These are phyloP conservation scores for Linurgus olivaceus DNA, from an alignment of 2,797 vertebrate genomes.

Conservation along the genomic window DNA sequence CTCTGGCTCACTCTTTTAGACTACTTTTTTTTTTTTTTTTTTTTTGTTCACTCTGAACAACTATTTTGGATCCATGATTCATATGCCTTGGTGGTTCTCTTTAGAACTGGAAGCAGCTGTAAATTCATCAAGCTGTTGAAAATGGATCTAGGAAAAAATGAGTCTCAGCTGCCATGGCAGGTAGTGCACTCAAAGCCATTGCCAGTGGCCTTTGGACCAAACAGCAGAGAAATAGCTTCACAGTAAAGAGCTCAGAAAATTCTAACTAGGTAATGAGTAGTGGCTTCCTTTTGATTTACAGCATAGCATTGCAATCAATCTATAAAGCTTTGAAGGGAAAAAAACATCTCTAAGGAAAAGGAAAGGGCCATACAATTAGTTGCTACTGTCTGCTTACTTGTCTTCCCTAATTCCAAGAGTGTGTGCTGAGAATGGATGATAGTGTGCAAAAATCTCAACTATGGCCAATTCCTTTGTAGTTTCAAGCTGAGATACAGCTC, in stretches of 20 bases:
- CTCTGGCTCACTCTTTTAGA: not conserved
- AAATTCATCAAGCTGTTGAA: constrained; percentile 59
- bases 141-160: constrained; percentile 16
- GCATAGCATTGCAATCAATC: constrained; percentile 74
- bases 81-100: constrained; percentile 47
- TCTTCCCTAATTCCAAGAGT: constrained; percentile 40
- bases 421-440: constrained; percentile 56
- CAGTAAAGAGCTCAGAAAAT: constrained; percentile 75
- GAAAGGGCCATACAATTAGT: constrained; percentile 58
- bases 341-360: constrained; percentile 54
- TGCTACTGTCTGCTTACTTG: constrained; percentile 29
- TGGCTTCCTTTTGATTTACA: constrained; percentile 81
- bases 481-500: not conserved
- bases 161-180: constrained; percentile 69
- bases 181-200: constrained; percentile 72
- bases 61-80: constrained; percentile 22
- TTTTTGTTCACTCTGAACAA: not conserved
- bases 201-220: constrained; percentile 85
- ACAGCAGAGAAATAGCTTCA: constrained; percentile 78
- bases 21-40: not conserved
- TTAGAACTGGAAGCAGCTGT: constrained; percentile 34
- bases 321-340: constrained; percentile 72
- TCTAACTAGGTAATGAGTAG: constrained; percentile 82
- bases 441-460: not conserved
- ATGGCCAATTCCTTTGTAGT: not conserved